phyloP scores from a whole-genome alignment of 2,113 vertebrate genomes.

The Herpetotheres cachinnans region DNA sequence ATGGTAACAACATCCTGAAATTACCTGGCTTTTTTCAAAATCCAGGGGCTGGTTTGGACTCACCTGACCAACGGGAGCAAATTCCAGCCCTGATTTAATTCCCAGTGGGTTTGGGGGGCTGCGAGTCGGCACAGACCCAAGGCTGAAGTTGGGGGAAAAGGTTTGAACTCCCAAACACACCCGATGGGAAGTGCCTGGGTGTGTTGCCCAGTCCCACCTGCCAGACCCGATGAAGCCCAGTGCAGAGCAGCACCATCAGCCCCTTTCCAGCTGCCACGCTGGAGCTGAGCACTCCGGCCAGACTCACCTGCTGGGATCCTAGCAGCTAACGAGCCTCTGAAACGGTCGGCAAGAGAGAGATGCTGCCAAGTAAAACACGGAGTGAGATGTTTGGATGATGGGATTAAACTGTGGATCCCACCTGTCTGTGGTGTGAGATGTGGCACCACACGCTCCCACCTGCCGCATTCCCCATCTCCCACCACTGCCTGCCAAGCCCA shows the following conservation, averaged over 20 bases:
- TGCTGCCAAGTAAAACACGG: not conserved
- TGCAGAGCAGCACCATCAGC: not conserved
- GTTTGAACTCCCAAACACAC: not conserved
- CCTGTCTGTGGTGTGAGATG: not conserved
- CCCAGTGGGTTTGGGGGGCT: not conserved
- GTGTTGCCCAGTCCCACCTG: not conserved
- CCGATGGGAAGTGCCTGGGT: not conserved
- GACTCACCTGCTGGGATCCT: not conserved
- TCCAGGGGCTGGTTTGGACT: not conserved
- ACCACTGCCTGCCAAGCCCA: not conserved
- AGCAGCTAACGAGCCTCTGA: not conserved
- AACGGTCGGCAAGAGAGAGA: not conserved
- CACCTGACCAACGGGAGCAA: fast-evolving
- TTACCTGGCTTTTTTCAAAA: not conserved
- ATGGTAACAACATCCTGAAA: constrained; percentile 27
- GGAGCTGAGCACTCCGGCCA: not conserved
- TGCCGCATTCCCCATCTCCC: fast-evolving
- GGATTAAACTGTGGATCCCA: not conserved
- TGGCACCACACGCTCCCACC: not conserved
- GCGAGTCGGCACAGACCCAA: fast-evolving
- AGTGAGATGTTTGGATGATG: not conserved
- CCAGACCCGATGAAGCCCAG: fast-evolving
- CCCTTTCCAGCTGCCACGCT: fast-evolving
- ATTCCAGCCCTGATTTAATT: not conserved
- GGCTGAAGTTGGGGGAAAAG: not conserved